A percentile compares a stretch with the other conserved stretches of the same genome.
phyloP scores from a whole-genome alignment of 2,888 invertebrate species.

The Scaptomyza reducta region DNA sequence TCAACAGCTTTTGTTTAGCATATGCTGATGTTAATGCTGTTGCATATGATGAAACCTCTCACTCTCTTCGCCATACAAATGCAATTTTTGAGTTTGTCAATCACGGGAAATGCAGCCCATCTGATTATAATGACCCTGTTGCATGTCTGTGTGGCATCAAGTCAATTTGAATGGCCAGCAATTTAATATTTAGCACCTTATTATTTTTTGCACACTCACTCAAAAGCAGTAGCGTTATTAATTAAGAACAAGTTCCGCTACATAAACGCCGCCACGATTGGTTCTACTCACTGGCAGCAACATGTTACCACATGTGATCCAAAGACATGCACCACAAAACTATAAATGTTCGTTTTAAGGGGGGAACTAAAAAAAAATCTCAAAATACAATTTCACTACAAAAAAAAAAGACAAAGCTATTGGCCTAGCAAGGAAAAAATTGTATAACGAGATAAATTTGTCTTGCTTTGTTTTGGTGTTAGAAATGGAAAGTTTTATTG shows the following conservation, averaged over 20 bases:
- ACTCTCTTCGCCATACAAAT: constrained; percentile 1
- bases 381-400: constrained; percentile 26
- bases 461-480: constrained; percentile 63
- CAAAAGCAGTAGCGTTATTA: constrained; percentile 31
- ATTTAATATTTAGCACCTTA: constrained; percentile 68
- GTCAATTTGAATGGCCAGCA: constrained; percentile 41
- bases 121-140: constrained; percentile 15
- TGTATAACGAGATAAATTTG: constrained; percentile 67
- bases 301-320: constrained; percentile 35
- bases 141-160: constrained; percentile 46
- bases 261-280: constrained; percentile 51
- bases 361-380: constrained; percentile 7
- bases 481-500: constrained; percentile 77
- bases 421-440: constrained; percentile 21
- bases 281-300: constrained; percentile 27
- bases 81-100: constrained; percentile 52
- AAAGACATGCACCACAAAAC: constrained; percentile 18
- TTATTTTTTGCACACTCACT: constrained; percentile 37
- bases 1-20: constrained; percentile 47
- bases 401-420: constrained; percentile 18
- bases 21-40: constrained; percentile 7
- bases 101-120: constrained; percentile 15
- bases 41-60: not conserved
- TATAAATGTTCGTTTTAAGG: not conserved
- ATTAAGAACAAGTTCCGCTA: constrained; percentile 61